Evolutionary conservation across 2,113 vertebrate genomes (phyloP).

Genomic region (Corythornis cristatus): DNA sequence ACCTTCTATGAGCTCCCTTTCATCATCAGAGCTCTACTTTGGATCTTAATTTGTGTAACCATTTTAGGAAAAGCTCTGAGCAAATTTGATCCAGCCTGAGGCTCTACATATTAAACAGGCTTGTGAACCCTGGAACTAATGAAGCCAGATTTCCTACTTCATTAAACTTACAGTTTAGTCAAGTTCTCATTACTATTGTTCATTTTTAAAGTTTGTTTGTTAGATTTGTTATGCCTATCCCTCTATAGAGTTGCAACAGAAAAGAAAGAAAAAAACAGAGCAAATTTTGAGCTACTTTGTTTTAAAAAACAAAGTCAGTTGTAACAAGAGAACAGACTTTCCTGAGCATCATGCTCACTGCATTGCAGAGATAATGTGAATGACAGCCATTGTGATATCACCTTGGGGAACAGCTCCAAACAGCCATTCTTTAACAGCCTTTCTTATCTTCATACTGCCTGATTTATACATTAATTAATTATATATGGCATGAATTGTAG

Average conservation of each 20-base stretch:
- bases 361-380: slow-evolving; percentile 39
- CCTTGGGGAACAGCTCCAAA: slow-evolving; percentile 29
- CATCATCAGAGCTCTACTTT: background rate
- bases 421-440: background rate
- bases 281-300: background rate
- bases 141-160: slow-evolving; percentile 37
- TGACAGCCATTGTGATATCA: slow-evolving; percentile 13
- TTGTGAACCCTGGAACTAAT: slow-evolving; percentile 18
- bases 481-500: background rate
- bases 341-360: background rate
- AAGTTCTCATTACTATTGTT: slow-evolving; percentile 8
- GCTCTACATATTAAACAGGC: background rate
- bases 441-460: background rate
- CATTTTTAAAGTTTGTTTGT: background rate
- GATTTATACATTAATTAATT: slow-evolving; percentile 21
- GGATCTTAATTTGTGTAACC: slow-evolving; percentile 8
- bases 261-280: background rate
- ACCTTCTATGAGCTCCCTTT: background rate
- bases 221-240: background rate
- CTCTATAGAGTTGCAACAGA: background rate
- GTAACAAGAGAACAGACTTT: background rate
- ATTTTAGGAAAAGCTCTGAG: background rate
- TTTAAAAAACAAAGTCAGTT: slow-evolving; percentile 26
- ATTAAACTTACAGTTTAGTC: slow-evolving; percentile 25
- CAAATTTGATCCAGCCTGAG: slow-evolving; percentile 21